Evolutionary conservation across 1,140 invertebrate genomes (phyloP).

Genomic region (Trachymyrmex septentrionalis): DNA sequence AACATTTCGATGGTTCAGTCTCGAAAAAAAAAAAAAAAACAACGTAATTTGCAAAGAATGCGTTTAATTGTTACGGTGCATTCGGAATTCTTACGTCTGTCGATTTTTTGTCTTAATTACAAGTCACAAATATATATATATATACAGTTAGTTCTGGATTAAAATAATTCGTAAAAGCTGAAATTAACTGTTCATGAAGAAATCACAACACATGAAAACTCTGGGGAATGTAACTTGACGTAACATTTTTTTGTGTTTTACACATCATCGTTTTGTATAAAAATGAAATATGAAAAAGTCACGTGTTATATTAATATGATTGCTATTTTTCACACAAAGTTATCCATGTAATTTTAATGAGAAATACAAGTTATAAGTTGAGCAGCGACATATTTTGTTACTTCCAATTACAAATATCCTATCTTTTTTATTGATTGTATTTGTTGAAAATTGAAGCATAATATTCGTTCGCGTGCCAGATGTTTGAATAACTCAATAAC

Average conservation of each 20-base stretch:
- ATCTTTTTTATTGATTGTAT: background rate
- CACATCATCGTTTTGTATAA: background rate
- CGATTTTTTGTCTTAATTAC: background rate
- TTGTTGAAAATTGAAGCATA: conserved; percentile 35
- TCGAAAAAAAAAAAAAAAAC: background rate
- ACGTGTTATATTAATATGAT: background rate
- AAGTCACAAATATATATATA: background rate
- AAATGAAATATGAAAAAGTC: conserved; percentile 7
- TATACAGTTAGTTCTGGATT: background rate
- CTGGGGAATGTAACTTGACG: background rate
- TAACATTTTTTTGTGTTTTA: background rate
- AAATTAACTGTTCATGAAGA: background rate
- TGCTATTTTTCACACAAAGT: background rate
- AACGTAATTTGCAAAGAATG: background rate
- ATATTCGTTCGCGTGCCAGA: conserved; percentile 11
- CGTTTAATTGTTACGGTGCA: too few species aligned
- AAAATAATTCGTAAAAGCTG: background rate
- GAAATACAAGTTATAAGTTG: background rate
- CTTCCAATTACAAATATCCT: background rate
- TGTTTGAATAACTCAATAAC: conserved; percentile 29
- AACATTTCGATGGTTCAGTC: background rate
- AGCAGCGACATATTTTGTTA: background rate
- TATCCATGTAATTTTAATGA: conserved; percentile 11
- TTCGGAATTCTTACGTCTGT: too few species aligned
- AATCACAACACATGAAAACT: background rate